These are phyloP conservation scores for Cygnus buccinator DNA, from an alignment of 2,113 vertebrate genomes.

Conservation along the genomic window DNA sequence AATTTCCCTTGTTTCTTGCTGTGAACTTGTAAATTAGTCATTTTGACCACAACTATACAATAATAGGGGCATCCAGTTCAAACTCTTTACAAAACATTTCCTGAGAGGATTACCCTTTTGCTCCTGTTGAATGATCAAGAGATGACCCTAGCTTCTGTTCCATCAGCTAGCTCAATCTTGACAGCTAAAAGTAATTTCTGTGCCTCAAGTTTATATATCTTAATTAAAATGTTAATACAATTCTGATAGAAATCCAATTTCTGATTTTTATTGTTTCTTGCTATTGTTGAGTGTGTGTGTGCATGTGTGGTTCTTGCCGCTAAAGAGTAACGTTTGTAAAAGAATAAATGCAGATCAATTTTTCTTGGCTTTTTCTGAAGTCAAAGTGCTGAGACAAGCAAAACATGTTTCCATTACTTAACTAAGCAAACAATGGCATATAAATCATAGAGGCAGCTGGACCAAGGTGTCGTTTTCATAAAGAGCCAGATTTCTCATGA, in stretches of 20 bases:
- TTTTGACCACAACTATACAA: background rate
- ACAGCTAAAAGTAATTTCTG: conserved; percentile 49
- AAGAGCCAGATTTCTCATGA: conserved; percentile 73
- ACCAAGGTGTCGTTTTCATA: conserved; percentile 75
- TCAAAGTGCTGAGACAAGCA: conserved; percentile 69
- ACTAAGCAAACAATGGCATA: conserved; percentile 67
- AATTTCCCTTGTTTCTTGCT: conserved; percentile 53
- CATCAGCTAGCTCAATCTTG: background rate
- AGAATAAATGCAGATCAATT: conserved; percentile 17
- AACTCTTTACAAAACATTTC: conserved; percentile 34
- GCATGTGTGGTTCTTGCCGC: background rate
- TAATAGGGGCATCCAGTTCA: conserved; percentile 34
- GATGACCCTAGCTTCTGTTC: conserved; percentile 51
- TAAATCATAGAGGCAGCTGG: conserved; percentile 71
- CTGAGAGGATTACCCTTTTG: conserved; percentile 34
- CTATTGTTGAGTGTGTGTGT: background rate
- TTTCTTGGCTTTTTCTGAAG: background rate
- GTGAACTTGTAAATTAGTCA: conserved; percentile 52
- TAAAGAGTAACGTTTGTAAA: conserved; percentile 20
- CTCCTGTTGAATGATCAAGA: conserved; percentile 1
- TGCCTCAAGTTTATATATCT: conserved; percentile 47
- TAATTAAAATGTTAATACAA: conserved; percentile 56
- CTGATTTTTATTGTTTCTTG: conserved; percentile 35
- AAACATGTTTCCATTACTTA: conserved; percentile 74
- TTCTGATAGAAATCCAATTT: conserved; percentile 34